Evolutionary conservation across 2,797 vertebrate species (phyloP).

Genomic region (Psittacula derbiana): DNA sequence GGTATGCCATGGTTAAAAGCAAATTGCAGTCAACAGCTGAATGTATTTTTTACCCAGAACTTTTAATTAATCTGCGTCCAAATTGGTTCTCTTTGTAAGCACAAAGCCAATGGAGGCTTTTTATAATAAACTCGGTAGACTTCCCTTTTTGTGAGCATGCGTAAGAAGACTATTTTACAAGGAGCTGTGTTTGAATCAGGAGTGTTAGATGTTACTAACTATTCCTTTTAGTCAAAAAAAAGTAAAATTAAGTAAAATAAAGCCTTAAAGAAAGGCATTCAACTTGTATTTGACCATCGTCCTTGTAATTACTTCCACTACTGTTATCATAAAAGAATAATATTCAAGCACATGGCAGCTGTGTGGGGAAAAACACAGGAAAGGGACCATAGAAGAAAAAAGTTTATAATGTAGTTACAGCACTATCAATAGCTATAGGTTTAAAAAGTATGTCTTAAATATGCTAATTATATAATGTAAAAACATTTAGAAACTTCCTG

Average conservation of each 20-base stretch:
- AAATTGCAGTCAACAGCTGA: not conserved
- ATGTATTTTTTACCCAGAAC: not conserved
- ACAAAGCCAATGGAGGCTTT: not conserved
- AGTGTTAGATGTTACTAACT: not conserved
- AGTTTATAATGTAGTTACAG: not conserved
- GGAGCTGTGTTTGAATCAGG: not conserved
- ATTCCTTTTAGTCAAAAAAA: not conserved
- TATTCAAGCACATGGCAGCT: not conserved
- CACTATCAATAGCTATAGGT: not conserved
- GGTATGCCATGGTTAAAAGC: not conserved
- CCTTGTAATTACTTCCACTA: not conserved
- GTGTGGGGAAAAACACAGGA: not conserved
- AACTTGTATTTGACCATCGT: not conserved
- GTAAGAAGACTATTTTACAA: not conserved
- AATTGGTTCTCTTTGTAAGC: not conserved
- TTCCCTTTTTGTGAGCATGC: not conserved
- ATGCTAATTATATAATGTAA: not conserved
- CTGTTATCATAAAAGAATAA: not conserved
- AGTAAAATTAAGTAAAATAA: not conserved
- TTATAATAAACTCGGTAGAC: not conserved
- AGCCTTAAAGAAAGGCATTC: not conserved
- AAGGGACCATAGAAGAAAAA: not conserved
- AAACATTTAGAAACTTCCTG: not conserved
- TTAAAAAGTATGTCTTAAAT: not conserved
- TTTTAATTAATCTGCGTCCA: not conserved